A percentile compares a stretch with the other conserved stretches of the same genome.
These are phyloP conservation scores for Palythoa caribaeorum DNA, from an alignment of 92 coral and sea anemone species.

Conservation along the genomic window DNA sequence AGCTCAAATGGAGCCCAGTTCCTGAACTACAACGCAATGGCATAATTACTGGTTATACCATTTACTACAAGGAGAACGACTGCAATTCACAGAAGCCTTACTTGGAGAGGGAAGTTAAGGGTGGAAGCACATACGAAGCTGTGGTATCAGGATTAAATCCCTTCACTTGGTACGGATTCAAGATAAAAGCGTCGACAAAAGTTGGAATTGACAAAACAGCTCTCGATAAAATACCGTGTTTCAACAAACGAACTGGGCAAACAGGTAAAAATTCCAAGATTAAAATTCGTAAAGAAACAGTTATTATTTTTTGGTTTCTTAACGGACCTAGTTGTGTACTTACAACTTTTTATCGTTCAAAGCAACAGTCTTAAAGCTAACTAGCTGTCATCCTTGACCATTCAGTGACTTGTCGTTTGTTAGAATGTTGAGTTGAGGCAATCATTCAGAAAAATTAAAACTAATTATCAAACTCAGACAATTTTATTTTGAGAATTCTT, in stretches of 20 bases:
- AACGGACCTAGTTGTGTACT: too few relatives aligned
- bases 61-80: constrained; percentile 21
- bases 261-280: neutral
- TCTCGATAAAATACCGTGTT: neutral
- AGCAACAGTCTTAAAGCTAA: too few relatives aligned
- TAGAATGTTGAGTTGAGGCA: too few relatives aligned
- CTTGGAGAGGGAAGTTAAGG: neutral
- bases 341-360: too few relatives aligned
- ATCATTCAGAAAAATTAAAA: too few relatives aligned
- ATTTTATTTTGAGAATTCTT: too few relatives aligned
- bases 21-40: constrained; percentile 1
- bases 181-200: constrained; percentile 12
- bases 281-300: too few relatives aligned
- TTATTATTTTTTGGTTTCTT: too few relatives aligned
- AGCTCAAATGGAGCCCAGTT: constrained; percentile 13
- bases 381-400: too few relatives aligned
- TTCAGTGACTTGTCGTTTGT: too few relatives aligned
- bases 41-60: constrained; percentile 14
- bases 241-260: neutral
- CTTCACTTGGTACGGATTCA: constrained; percentile 9
- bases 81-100: neutral
- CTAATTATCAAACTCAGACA: too few relatives aligned
- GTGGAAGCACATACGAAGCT: neutral
- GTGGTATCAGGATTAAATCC: neutral
- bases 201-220: constrained; percentile 26